Percentiles rank a stretch among this genome's conserved stretches.
Conservation (phyloP, 2,888 invertebrate genomes). For the Cataglyphis albicans region DNA sequence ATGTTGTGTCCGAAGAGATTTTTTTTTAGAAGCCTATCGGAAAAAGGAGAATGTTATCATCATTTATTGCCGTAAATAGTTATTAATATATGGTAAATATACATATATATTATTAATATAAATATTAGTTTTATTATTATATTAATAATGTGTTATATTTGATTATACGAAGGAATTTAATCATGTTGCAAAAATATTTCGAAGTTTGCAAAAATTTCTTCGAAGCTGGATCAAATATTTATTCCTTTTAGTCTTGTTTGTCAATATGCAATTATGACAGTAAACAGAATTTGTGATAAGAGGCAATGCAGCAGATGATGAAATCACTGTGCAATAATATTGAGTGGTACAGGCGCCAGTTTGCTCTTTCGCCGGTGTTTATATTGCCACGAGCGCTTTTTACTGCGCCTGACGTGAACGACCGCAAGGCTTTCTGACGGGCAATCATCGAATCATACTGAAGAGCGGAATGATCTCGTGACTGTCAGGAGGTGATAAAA, state of each 20-base stretch:
- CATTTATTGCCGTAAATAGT: background rate
- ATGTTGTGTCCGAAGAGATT: background rate
- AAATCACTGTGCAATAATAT: constrained; percentile 55
- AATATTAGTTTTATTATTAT: background rate
- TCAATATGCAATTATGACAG: constrained; percentile 24
- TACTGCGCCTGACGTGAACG: constrained; percentile 53
- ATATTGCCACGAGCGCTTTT: constrained; percentile 38
- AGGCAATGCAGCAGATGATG: constrained; percentile 7
- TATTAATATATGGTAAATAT: background rate
- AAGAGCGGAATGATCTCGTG: constrained; percentile 56
- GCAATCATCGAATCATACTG: constrained; percentile 63
- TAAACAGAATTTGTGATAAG: constrained; percentile 38
- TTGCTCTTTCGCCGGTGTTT: constrained; percentile 31
- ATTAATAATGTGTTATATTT: background rate
- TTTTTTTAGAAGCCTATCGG: background rate
- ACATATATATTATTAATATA: background rate
- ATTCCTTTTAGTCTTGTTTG: background rate
- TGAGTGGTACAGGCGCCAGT: constrained; percentile 29
- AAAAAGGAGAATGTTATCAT: background rate
- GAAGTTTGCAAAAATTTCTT: too few species aligned
- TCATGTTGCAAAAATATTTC: background rate
- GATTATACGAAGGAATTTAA: background rate
- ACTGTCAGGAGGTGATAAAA: constrained; percentile 59
- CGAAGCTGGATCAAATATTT: background rate
- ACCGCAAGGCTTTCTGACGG: constrained; percentile 58